A percentile compares a stretch with the other conserved stretches of the same genome.
These are phyloP conservation scores for Noctua pronuba DNA, from an alignment of 2,888 invertebrate species.

Conservation along the genomic window DNA sequence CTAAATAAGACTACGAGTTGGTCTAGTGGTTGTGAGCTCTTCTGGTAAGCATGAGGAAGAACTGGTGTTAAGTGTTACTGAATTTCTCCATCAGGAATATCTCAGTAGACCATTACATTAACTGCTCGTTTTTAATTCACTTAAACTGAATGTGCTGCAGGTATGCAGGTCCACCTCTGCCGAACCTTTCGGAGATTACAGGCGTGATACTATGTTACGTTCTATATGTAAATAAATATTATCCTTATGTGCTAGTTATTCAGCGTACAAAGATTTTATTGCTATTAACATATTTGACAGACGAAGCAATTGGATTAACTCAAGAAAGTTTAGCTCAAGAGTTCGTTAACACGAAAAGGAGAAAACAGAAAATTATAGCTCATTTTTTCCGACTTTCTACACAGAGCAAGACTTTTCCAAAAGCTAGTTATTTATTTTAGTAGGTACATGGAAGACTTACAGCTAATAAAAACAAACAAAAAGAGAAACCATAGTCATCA, in stretches of 20 bases:
- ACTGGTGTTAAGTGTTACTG: no score
- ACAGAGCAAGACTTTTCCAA: neutral
- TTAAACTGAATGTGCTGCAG: no score
- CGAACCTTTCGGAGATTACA: neutral
- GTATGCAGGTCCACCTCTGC: neutral
- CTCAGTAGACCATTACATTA: no score
- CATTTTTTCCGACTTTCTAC: neutral
- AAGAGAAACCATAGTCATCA: no score
- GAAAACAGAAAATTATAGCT: no score
- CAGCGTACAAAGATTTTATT: neutral
- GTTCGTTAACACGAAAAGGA: neutral
- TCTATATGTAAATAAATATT: neutral
- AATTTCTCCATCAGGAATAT: no score
- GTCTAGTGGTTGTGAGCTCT: no score
- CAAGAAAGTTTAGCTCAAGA: conserved; percentile 6
- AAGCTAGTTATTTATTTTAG: neutral
- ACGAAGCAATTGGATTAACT: neutral
- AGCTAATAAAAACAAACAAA: no score
- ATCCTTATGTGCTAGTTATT: neutral
- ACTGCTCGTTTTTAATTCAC: no score
- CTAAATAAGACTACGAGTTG: no score
- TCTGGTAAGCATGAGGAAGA: no score
- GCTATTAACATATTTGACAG: neutral
- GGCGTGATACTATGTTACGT: neutral
- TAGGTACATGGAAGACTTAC: neutral